phyloP scores from a whole-genome alignment of 1,140 invertebrate species.

The Bombus soroeensis region DNA sequence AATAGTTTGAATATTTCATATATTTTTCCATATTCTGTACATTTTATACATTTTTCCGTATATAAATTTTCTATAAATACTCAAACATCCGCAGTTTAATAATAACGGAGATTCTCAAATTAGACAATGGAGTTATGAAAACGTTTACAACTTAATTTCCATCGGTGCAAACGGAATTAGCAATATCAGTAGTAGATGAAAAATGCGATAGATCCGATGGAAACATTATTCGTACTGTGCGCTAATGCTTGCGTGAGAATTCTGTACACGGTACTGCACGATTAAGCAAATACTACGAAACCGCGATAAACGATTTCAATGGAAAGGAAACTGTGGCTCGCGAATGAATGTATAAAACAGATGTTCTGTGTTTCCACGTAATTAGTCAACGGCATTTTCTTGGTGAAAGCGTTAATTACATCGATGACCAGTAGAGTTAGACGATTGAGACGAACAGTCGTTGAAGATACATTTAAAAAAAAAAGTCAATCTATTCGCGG shows the following conservation, averaged over 20 bases:
- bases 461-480: conserved; percentile 37
- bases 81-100: no score
- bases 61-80: not conserved
- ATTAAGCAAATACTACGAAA: not conserved
- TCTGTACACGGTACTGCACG: not conserved
- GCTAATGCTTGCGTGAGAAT: not conserved
- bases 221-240: not conserved
- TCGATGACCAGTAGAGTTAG: not conserved
- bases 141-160: not conserved
- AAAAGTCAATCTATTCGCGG: conserved; percentile 56
- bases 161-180: not conserved
- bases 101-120: not conserved
- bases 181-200: not conserved
- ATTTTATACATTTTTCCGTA: not conserved
- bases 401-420: no score
- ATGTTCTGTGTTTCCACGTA: not conserved
- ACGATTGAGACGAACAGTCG: not conserved
- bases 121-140: not conserved
- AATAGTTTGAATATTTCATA: not conserved
- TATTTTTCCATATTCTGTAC: not conserved
- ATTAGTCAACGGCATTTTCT: not conserved
- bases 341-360: not conserved
- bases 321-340: not conserved
- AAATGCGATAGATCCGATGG: not conserved
- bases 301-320: not conserved